Percentiles rank a stretch among this genome's conserved stretches.
phyloP scores from a whole-genome alignment of 35 echinoderm and acorn worm genomes.

The Lytechinus variegatus region DNA sequence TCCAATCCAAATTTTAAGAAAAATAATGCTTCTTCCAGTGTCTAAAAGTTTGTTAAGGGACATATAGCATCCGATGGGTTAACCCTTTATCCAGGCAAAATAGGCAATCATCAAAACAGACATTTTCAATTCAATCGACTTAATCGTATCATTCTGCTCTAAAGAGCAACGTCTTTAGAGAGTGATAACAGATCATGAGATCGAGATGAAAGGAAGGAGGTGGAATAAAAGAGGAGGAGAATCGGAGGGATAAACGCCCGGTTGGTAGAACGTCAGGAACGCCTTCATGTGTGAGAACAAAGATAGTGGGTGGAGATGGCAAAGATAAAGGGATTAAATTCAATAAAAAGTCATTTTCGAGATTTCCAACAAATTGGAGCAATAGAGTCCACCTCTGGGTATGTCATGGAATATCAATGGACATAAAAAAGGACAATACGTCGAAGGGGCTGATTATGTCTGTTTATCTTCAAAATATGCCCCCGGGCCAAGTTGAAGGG shows the following conservation, averaged over 20 bases:
- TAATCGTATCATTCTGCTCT: slow-evolving; percentile 35
- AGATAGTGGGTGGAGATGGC: not conserved
- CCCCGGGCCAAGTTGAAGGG: not conserved
- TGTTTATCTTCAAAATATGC: slow-evolving; percentile 6
- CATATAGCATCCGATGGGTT: not conserved
- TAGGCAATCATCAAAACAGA: slow-evolving; percentile 6
- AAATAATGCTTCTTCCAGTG: no score
- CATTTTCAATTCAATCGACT: slow-evolving; percentile 32
- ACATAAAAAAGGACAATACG: not conserved
- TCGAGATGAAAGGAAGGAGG: not conserved
- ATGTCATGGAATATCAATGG: not conserved
- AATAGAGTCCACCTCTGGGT: not conserved
- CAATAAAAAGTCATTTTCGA: not conserved
- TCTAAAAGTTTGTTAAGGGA: no score
- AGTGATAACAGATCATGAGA: not conserved
- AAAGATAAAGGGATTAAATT: slow-evolving; percentile 1
- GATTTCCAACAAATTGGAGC: not conserved
- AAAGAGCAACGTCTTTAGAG: not conserved
- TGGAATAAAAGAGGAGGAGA: not conserved
- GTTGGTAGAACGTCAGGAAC: not conserved
- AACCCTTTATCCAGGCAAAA: not conserved
- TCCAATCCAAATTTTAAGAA: no score
- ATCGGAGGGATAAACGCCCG: not conserved
- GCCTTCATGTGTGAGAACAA: not conserved
- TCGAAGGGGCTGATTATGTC: not conserved